Evolutionary conservation across 1,140 invertebrate species (phyloP).

Genomic region (Lanistes nyassanus): DNA sequence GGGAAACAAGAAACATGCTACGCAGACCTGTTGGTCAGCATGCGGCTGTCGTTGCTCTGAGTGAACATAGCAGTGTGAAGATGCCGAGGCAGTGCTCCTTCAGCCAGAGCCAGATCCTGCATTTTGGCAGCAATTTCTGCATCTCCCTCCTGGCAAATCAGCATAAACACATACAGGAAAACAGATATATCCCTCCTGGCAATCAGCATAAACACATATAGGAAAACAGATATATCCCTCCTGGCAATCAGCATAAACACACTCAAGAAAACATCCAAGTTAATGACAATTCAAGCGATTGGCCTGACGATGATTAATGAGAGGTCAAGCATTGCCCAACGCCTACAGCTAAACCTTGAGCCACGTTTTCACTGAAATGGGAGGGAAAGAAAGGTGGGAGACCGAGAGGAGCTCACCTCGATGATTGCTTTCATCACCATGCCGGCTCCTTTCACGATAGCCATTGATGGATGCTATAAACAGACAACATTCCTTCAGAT

Average conservation of each 20-base stretch:
- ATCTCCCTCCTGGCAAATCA: slow-evolving; percentile 81
- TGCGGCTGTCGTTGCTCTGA: slow-evolving; percentile 75
- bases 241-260: slow-evolving; percentile 38
- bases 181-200: slow-evolving; percentile 74
- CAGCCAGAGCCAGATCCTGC: slow-evolving; percentile 95
- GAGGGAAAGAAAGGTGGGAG: no score
- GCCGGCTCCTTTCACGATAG: slow-evolving; percentile 97
- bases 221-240: slow-evolving; percentile 73
- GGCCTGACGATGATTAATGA: no score
- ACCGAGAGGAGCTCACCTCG: slow-evolving; percentile 70
- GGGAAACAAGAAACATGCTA: not conserved
- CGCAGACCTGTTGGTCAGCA: slow-evolving; percentile 77
- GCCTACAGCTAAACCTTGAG: no score
- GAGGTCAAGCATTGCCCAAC: no score
- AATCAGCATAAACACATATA: not conserved
- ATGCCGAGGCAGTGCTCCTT: slow-evolving; percentile 96
- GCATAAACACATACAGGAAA: not conserved
- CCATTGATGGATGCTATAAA: slow-evolving; percentile 90
- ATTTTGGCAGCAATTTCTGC: slow-evolving; percentile 89
- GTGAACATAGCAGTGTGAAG: slow-evolving; percentile 92
- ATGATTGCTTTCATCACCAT: slow-evolving; percentile 97
- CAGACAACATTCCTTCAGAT: not conserved
- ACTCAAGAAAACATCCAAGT: not conserved
- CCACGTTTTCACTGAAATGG: no score
- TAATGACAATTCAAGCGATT: no score